Percentiles rank a stretch among this genome's conserved stretches.
These are phyloP conservation scores for Pseudomyrmex gracilis DNA, from an alignment of 1,140 invertebrate species.

Conservation along the genomic window DNA sequence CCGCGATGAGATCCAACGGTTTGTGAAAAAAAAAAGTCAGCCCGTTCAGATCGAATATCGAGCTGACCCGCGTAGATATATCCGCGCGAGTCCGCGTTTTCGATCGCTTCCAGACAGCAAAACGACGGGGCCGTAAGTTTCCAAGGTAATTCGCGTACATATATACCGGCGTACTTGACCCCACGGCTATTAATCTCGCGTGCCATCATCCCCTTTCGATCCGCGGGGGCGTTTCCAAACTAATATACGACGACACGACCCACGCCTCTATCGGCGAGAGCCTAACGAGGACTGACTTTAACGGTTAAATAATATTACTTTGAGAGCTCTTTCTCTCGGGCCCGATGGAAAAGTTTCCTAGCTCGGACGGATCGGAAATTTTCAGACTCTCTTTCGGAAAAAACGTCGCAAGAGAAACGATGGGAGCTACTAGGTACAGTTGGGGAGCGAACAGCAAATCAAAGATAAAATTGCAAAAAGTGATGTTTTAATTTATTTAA, in stretches of 20 bases:
- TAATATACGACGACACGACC: constrained; percentile 82
- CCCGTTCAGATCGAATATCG: constrained; percentile 47
- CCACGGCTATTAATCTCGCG: constrained; percentile 76
- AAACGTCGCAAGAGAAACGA: neutral
- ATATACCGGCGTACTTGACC: constrained; percentile 73
- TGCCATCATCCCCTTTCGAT: constrained; percentile 73
- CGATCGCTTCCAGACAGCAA: constrained; percentile 57
- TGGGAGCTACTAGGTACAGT: neutral
- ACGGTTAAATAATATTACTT: constrained; percentile 81
- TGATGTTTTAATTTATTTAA: too few relatives aligned
- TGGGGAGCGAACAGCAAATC: neutral
- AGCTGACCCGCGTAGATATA: constrained; percentile 18
- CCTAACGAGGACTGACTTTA: constrained; percentile 82
- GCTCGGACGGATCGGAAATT: neutral
- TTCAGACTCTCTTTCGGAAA: constrained; percentile 5
- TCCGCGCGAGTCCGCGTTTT: constrained; percentile 52
- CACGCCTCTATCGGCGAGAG: constrained; percentile 79
- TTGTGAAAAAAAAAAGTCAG: constrained; percentile 16
- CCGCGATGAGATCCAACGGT: constrained; percentile 4
- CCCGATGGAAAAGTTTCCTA: constrained; percentile 24
- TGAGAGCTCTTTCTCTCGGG: constrained; percentile 62
- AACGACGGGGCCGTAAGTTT: constrained; percentile 61
- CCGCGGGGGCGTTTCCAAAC: constrained; percentile 77
- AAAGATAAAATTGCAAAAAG: neutral
- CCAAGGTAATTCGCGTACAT: constrained; percentile 65